phyloP scores from a whole-genome alignment of 2,888 invertebrate species.

The Euproctis similis region DNA sequence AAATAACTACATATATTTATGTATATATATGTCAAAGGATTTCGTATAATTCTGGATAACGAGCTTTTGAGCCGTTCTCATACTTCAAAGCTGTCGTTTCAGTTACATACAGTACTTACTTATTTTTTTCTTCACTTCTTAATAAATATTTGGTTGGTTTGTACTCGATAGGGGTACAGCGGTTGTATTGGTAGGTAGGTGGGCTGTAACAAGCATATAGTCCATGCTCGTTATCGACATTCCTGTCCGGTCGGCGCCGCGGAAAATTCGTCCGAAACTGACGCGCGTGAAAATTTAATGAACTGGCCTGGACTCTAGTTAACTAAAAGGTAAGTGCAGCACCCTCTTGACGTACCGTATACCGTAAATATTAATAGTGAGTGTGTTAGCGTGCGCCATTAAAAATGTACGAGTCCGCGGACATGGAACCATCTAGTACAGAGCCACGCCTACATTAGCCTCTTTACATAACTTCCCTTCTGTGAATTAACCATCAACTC shows the following conservation, averaged over 20 bases:
- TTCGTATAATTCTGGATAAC: slow-evolving; percentile 70
- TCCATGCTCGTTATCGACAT: slow-evolving; percentile 56
- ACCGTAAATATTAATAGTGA: slow-evolving; percentile 76
- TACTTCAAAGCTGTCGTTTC: slow-evolving; percentile 70
- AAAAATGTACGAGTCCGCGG: slow-evolving; percentile 74
- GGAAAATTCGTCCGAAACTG: slow-evolving; percentile 75
- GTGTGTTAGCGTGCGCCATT: slow-evolving; percentile 71
- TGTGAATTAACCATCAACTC: slow-evolving; percentile 35
- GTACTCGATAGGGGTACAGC: slow-evolving; percentile 27
- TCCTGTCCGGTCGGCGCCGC: slow-evolving; percentile 68
- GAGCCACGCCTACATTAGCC: slow-evolving; percentile 53
- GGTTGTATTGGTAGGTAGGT: slow-evolving; percentile 25
- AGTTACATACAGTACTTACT: no score
- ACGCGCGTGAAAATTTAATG: slow-evolving; percentile 77
- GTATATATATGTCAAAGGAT: slow-evolving; percentile 61
- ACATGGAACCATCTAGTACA: slow-evolving; percentile 42
- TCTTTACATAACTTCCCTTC: slow-evolving; percentile 40
- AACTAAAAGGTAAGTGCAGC: slow-evolving; percentile 77
- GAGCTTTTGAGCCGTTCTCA: slow-evolving; percentile 65
- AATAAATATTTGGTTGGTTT: slow-evolving; percentile 71
- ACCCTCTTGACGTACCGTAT: slow-evolving; percentile 77
- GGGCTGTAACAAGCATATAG: slow-evolving; percentile 56
- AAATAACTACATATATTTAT: slow-evolving; percentile 30
- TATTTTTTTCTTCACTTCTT: no score
- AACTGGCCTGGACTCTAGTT: slow-evolving; percentile 76